Evolutionary conservation across 2,888 invertebrate species (phyloP), one percentile per base, ranked within the genome.

Genomic region (Andrena camellia): DNA sequence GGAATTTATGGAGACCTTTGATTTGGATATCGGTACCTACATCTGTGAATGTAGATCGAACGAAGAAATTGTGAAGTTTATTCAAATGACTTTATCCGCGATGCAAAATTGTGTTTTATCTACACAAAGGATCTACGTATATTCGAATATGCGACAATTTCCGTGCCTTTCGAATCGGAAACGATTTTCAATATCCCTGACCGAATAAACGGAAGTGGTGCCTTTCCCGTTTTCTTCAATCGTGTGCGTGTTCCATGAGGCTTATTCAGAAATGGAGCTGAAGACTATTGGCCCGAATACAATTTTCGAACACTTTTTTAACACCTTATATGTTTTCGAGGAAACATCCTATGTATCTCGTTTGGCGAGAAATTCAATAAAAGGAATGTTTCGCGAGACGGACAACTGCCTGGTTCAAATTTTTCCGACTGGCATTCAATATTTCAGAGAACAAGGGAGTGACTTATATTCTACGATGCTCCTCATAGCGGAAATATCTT

Each of bases 181-280:
- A 68, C 60, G 74, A 68, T 83, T 76, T 83, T 85, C 85, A 75
- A 85, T 86, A 85, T 84, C 57, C 75, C 75, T 63, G 23, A n/a
- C 71, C 75, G 72, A 75, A 73, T 69, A 52, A 63, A 62, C 64
- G 70, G 74, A 70, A 73, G 57, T 73, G 69, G 70, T 50, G 52
- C 35, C 23, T 62, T 67, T 62, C 54, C 20, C 42, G 42, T 17
- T 52, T 70, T 63, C 54, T 67, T 63, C 62, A 17, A 48, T 52
- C 68, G 42, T 6, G 31, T n/a, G 26, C 31, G 5, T 48, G 31
- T 59, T 54, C 50, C 59, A 2, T 0, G 63, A 31, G 20, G 33
- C 17, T 66, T 72, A 42, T 33, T 31, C 62, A 33, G 63, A 48
- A 72, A 72, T 17, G 20, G 52, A 52, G 10, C 20, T 4, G 29